Evolutionary conservation across 2,797 vertebrate genomes (phyloP).

Genomic region (Oryzias dopingdopingensis): DNA sequence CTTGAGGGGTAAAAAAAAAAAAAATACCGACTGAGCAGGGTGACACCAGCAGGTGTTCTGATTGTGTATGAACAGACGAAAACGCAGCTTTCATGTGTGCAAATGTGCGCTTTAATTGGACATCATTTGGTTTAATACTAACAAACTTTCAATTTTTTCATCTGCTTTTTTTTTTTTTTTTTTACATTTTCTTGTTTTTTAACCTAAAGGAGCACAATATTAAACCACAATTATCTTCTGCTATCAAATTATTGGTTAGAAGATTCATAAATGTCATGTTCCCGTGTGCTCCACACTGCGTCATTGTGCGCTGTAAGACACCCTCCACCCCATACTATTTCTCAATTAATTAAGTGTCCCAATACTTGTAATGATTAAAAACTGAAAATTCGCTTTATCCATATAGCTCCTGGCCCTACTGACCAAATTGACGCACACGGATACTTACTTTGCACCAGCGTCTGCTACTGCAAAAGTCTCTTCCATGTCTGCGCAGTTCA

Average conservation of each 20-base stretch:
- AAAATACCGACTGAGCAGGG: background rate
- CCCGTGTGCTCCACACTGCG: too few species aligned
- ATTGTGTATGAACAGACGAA: background rate
- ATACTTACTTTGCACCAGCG: constrained; percentile 11
- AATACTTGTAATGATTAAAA: background rate
- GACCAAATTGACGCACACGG: constrained; percentile 3
- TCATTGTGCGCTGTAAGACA: too few species aligned
- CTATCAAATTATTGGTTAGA: too few species aligned
- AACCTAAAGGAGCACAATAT: too few species aligned
- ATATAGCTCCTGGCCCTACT: constrained; percentile 14
- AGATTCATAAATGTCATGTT: too few species aligned
- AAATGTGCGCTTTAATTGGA: too few species aligned
- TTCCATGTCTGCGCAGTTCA: constrained; percentile 93
- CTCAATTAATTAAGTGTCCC: background rate
- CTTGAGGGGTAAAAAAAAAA: background rate
- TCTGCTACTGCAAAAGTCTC: constrained; percentile 49
- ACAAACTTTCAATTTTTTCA: too few species aligned
- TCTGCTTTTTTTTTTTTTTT: too few species aligned
- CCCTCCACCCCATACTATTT: too few species aligned
- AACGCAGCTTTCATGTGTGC: background rate
- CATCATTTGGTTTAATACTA: too few species aligned
- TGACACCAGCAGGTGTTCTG: background rate
- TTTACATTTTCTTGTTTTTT: too few species aligned
- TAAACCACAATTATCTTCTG: too few species aligned
- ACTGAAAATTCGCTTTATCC: constrained; percentile 13